phyloP scores from a whole-genome alignment of 1,140 invertebrate genomes.

The Nixonia krombeini region DNA sequence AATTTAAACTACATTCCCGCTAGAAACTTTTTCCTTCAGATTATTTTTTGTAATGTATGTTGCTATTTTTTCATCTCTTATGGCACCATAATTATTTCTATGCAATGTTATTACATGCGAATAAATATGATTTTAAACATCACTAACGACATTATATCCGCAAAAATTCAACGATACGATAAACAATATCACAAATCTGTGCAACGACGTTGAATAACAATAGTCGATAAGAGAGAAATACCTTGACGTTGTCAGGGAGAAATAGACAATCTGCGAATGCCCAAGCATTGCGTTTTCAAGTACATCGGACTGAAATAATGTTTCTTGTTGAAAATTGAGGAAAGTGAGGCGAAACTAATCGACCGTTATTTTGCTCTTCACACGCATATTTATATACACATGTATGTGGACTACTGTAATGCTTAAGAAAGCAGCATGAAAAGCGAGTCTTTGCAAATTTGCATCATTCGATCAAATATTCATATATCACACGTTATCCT shows the following conservation, averaged over 20 bases:
- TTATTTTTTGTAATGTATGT: neutral
- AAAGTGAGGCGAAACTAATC: conserved; percentile 44
- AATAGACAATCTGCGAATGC: conserved; percentile 27
- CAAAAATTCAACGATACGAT: conserved; percentile 48
- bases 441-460: conserved; percentile 35
- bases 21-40: conserved; percentile 4
- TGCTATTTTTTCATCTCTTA: conserved; percentile 1
- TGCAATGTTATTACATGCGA: conserved; percentile 42
- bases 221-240: conserved; percentile 50
- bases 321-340: conserved; percentile 33
- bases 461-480: neutral
- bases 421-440: conserved; percentile 37
- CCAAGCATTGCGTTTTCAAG: conserved; percentile 8
- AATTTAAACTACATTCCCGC: conserved; percentile 12
- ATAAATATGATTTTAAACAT: conserved; percentile 40
- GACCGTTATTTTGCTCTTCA: conserved; percentile 10
- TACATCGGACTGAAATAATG: conserved; percentile 30
- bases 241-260: conserved; percentile 39
- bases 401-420: conserved; percentile 18
- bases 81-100: conserved; percentile 36
- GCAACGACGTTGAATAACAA: conserved; percentile 52
- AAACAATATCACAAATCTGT: conserved; percentile 53
- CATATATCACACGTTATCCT: conserved; percentile 2
- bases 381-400: too few relatives aligned
- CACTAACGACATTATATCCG: conserved; percentile 35